These are phyloP conservation scores for Protophormia terraenovae DNA, from an alignment of 2,888 invertebrate species.

Conservation along the genomic window DNA sequence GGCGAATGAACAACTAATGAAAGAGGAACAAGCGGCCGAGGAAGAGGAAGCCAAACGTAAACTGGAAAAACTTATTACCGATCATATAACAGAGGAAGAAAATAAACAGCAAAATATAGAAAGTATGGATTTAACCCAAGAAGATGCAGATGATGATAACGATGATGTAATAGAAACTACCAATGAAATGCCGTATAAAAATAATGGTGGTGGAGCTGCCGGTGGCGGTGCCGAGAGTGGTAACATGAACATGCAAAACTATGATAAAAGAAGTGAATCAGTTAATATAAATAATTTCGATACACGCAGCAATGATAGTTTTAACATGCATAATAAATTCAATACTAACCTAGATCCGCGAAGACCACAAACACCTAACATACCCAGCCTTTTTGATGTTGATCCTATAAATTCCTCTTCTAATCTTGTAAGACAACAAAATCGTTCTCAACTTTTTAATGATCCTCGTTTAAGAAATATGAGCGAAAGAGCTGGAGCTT, in stretches of 20 bases:
- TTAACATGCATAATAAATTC: conserved; percentile 22
- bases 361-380: conserved; percentile 52
- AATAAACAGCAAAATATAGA: conserved; percentile 55
- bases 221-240: not conserved
- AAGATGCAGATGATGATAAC: conserved; percentile 54
- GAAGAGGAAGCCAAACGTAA: conserved; percentile 69
- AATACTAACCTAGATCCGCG: conserved; percentile 30
- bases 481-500: not conserved
- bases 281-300: not conserved
- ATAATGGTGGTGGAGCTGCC: conserved; percentile 3
- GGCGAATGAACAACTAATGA: conserved; percentile 78
- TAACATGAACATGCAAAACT: not conserved
- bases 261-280: not conserved
- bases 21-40: conserved; percentile 75
- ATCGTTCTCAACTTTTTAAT: conserved; percentile 52
- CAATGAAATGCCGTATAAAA: not conserved
- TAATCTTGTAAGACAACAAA: conserved; percentile 28
- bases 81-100: conserved; percentile 47
- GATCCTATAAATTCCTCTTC: conserved; percentile 37
- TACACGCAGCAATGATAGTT: not conserved
- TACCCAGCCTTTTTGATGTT: conserved; percentile 73
- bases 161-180: conserved; percentile 26
- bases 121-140: conserved; percentile 58
- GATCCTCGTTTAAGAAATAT: conserved; percentile 72
- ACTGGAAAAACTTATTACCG: conserved; percentile 52